Evolutionary conservation across 2,888 invertebrate genomes (phyloP), one percentile per base, ranked within the genome.

Genomic region (Apamea epomidion): DNA sequence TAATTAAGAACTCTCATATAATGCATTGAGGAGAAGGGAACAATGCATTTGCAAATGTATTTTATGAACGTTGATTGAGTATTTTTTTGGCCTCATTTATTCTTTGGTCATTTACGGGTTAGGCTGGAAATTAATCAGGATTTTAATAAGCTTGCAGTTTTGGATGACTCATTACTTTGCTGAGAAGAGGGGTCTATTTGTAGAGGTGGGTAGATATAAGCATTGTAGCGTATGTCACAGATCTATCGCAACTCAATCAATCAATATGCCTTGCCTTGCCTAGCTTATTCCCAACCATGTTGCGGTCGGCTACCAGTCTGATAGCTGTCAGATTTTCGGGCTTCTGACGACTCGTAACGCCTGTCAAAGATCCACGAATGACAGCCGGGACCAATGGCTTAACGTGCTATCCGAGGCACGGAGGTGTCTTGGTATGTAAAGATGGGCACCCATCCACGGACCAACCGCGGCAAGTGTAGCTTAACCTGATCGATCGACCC

Each of bases 1-100:
- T 92, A 92, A 93, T 93, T 92, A 93, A 91, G 90, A 87, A 89
- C 88, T 85, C 90, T 91, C 90, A 88, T 88, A 90, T 90, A 91
- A 88, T 88, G 82, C 83, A 81, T 79, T 81, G 80, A 83, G 83
- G 78, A 81, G 85, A 85, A 82, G 70, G 69, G 86, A 88, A 88
- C 89, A 91, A 91, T 87, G 90, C 83, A 83, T 78, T 79, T 82
- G 79, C 72, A 87, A 85, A 88, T 88, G 89, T 87, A 85, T 86
- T 91, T 91, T 89, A 91, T 78, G 88, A 78, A 85, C 82, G 74
- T 85, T 86, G 88, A 86, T 81, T 86, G 76, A 82, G 84, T 82
- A 86, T 88, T 86, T 86, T 86, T 90, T 80, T 86, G 58, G n/a
- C 51, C 86, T 85, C 67, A 71, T 86, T 85, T 79, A 82, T 77